These are phyloP conservation scores for Falco cherrug DNA, from an alignment of 2,797 vertebrate species.

Conservation along the genomic window DNA sequence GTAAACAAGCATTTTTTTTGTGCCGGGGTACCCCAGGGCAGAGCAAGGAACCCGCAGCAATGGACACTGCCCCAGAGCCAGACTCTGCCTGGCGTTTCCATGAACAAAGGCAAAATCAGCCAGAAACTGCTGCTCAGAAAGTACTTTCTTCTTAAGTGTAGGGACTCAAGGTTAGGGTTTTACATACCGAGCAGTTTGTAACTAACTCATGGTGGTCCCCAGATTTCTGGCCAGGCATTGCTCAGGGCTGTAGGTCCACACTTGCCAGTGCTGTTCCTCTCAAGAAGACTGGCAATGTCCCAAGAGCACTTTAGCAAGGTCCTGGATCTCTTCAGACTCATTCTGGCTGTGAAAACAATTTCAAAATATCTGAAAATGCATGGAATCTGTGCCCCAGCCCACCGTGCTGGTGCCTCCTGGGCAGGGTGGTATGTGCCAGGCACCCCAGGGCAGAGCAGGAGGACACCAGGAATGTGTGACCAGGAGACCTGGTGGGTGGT, in stretches of 20 bases:
- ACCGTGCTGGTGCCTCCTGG: neutral
- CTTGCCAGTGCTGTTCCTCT: rapidly evolving
- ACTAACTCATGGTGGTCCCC: neutral
- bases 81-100: neutral
- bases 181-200: rapidly evolving
- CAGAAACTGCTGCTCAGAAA: neutral
- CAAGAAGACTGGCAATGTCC: neutral
- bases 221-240: neutral
- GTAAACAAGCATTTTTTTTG: neutral
- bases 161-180: neutral
- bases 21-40: neutral
- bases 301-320: rapidly evolving
- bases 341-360: neutral
- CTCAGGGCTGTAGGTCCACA: neutral
- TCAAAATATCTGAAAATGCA: neutral
- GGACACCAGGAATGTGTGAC: neutral
- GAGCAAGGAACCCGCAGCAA: neutral
- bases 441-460: neutral
- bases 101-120: neutral
- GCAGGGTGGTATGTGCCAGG: neutral
- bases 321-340: neutral
- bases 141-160: neutral
- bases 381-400: neutral
- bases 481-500: rapidly evolving
- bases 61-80: neutral